Evolutionary conservation across 2,113 vertebrate species (phyloP).

Genomic region (Erpornis zantholeuca): DNA sequence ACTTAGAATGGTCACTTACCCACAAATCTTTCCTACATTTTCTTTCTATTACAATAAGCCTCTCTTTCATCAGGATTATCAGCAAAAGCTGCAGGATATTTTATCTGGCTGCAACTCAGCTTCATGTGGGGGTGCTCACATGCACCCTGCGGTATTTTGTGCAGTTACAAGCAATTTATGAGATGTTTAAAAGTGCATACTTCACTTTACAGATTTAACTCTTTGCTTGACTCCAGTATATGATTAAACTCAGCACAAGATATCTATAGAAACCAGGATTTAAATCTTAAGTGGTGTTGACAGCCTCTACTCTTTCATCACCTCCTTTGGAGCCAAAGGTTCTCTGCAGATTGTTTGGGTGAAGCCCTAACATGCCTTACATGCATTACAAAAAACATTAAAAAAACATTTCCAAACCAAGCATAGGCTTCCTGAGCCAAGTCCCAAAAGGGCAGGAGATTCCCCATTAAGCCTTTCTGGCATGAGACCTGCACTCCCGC

Average conservation of each 20-base stretch:
- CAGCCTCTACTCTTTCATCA: background rate
- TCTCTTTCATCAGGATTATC: constrained; percentile 46
- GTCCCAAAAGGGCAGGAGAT: background rate
- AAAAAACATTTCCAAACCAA: background rate
- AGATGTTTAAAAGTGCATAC: background rate
- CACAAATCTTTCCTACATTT: constrained; percentile 33
- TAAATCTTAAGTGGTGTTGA: background rate
- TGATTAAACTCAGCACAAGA: background rate
- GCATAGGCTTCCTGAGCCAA: background rate
- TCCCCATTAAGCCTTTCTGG: background rate
- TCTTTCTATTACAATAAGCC: constrained; percentile 13
- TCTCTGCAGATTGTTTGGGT: background rate
- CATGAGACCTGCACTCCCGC: background rate
- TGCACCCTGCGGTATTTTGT: constrained; percentile 18
- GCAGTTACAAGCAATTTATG: constrained; percentile 38
- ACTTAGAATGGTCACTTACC: constrained; percentile 2
- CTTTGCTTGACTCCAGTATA: background rate
- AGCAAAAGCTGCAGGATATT: constrained; percentile 43
- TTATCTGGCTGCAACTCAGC: constrained; percentile 45
- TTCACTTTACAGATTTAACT: constrained; percentile 32
- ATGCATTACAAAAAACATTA: background rate
- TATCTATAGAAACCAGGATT: background rate
- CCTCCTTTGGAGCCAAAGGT: background rate
- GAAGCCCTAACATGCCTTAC: background rate
- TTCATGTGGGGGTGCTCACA: constrained; percentile 26